Evolutionary conservation across 2,888 invertebrate species (phyloP), one percentile per base, ranked within the genome.

Genomic region (Scaptomyza cyrtandrae): DNA sequence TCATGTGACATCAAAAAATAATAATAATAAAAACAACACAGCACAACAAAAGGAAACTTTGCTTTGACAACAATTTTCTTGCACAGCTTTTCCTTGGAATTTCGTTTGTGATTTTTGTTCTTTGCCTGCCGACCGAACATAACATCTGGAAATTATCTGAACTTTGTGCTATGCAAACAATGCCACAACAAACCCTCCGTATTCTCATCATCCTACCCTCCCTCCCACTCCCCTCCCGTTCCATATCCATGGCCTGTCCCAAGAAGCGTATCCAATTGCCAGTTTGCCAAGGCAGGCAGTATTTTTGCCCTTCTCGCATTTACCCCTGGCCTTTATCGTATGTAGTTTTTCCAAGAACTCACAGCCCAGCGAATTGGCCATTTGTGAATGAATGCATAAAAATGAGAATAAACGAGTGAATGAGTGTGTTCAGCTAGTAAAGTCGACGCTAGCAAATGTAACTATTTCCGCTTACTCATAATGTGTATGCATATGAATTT

Each of bases 211-310:
- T 24, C 24, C 4, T 5, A 2, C 11, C 7, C 2, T 5, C 27
- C 16, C 56, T 6, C 14, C 10, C 29, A 7, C 11, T 13, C 16
- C 46, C 16, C 4, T 24, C 24, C 31, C 35, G 24, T 24, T 10
- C 19, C 33, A 53, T 35, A 58, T 24, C 66, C 63, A 43, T 68
- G 73, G 43, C 61, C 68, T 64, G 55, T 61, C 58, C 74, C 69
- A 75, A 61, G 54, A 70, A 78, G 52, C 71, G 56, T 83, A 87
- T 83, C 82, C 79, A 77, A 85, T 83, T 72, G 70, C 86, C 48
- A 81, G 71, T 70, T 87, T 76, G 82, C 62, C 68, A 66, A 84
- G 57, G 59, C 69, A 70, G 75, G 80, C 78, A 70, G 70, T 72
- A 80, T 86, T 68, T 24, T 31, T 14, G 1, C 5, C 11, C 33